These are phyloP conservation scores for Irena cyanogastra DNA, from an alignment of 2,113 vertebrate species.

Conservation along the genomic window DNA sequence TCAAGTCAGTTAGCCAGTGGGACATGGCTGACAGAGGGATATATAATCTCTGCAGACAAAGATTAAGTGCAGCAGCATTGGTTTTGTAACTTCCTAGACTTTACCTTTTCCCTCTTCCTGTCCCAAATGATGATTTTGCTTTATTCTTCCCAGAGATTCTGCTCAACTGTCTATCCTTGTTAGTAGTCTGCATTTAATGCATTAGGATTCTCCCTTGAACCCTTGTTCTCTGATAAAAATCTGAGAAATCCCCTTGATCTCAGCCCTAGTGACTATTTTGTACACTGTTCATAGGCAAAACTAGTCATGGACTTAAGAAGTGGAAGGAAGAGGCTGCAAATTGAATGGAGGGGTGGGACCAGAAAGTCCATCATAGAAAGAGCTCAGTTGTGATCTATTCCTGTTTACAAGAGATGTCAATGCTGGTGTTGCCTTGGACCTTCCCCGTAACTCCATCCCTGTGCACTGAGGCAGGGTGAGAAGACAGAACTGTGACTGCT, in stretches of 20 bases:
- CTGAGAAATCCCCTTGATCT: not conserved
- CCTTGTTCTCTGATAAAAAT: not conserved
- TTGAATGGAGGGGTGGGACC: not conserved
- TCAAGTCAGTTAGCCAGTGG: not conserved
- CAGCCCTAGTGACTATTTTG: not conserved
- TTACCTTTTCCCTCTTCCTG: not conserved
- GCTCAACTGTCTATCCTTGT: not conserved
- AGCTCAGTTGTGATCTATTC: not conserved
- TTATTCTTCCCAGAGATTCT: not conserved
- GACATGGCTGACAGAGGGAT: not conserved
- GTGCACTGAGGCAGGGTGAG: not conserved
- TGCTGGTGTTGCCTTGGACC: not conserved
- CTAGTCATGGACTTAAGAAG: not conserved
- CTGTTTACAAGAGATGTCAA: not conserved
- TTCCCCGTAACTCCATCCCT: not conserved
- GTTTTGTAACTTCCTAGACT: not conserved
- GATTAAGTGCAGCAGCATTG: not conserved
- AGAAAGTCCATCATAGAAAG: accelerated
- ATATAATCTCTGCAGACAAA: not conserved
- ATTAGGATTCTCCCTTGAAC: not conserved
- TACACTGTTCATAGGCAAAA: not conserved
- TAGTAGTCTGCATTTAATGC: not conserved
- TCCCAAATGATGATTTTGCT: not conserved
- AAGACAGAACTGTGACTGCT: not conserved
- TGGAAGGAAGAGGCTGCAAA: not conserved